phyloP scores from a whole-genome alignment of 1,140 invertebrate species.

The Microvelia longipes region DNA sequence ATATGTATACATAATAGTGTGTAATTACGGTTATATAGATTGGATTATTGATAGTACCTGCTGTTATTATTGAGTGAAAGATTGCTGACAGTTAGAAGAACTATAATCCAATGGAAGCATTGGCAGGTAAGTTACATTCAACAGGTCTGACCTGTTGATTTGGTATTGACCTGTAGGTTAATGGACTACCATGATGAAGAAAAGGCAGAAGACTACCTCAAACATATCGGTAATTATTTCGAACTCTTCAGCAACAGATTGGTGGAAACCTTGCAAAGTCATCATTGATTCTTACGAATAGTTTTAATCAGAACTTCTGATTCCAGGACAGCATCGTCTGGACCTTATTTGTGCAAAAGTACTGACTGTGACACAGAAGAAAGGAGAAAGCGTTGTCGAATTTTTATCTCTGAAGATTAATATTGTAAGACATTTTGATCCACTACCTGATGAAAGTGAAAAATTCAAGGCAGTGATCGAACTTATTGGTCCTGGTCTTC shows the following conservation, averaged over 20 bases:
- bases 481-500: background rate
- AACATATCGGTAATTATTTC: background rate
- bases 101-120: too few species aligned
- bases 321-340: background rate
- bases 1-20: too few species aligned
- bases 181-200: background rate
- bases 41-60: too few species aligned
- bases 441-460: background rate
- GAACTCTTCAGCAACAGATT: background rate
- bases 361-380: background rate
- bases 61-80: too few species aligned
- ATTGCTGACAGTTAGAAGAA: too few species aligned
- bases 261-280: background rate
- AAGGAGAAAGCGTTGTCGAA: background rate
- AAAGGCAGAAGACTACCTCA: background rate
- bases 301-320: background rate
- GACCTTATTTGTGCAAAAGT: background rate
- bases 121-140: too few species aligned
- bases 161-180: too few species aligned
- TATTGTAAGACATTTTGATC: background rate
- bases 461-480: background rate
- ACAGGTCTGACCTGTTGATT: too few species aligned
- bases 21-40: too few species aligned
- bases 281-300: background rate
- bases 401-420: background rate